A percentile compares a stretch with the other conserved stretches of the same genome.
phyloP scores from a whole-genome alignment of 92 coral and sea anemone species.

The Bergia sp. region DNA sequence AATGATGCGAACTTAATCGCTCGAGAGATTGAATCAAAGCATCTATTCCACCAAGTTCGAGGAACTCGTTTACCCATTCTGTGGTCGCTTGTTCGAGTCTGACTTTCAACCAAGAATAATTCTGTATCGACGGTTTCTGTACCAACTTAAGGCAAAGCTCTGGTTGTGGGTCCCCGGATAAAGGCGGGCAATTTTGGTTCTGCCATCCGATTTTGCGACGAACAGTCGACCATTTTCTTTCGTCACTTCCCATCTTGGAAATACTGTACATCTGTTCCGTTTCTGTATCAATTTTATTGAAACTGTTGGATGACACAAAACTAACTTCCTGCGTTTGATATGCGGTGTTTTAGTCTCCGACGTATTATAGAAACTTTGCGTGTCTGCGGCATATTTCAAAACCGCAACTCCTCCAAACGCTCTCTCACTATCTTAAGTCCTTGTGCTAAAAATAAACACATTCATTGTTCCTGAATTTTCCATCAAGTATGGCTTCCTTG shows the following conservation, averaged over 20 bases:
- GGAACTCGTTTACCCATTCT: slow-evolving; percentile 78
- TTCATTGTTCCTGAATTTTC: no score
- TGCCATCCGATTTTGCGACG: slow-evolving; percentile 31
- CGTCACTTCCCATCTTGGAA: slow-evolving; percentile 3
- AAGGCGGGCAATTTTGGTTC: slow-evolving; percentile 16
- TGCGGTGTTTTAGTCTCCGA: no score
- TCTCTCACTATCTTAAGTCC: no score
- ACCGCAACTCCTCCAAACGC: no score
- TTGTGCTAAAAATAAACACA: no score
- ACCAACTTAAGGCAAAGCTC: slow-evolving; percentile 75
- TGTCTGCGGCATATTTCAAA: no score
- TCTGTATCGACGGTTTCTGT: slow-evolving; percentile 70
- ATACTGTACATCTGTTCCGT: neutral
- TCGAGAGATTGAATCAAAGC: slow-evolving; percentile 76
- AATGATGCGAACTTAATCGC: slow-evolving; percentile 44
- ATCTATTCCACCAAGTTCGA: slow-evolving; percentile 76
- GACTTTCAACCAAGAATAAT: slow-evolving; percentile 68
- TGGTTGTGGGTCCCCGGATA: slow-evolving; percentile 53
- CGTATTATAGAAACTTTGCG: no score
- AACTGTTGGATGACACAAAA: no score
- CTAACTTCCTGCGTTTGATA: no score
- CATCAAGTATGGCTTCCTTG: no score
- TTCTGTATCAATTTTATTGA: no score
- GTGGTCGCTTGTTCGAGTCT: slow-evolving; percentile 63
- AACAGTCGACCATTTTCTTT: slow-evolving; percentile 62